Evolutionary conservation across 2,113 vertebrate genomes (phyloP).

Genomic region (Petaurus breviceps): DNA sequence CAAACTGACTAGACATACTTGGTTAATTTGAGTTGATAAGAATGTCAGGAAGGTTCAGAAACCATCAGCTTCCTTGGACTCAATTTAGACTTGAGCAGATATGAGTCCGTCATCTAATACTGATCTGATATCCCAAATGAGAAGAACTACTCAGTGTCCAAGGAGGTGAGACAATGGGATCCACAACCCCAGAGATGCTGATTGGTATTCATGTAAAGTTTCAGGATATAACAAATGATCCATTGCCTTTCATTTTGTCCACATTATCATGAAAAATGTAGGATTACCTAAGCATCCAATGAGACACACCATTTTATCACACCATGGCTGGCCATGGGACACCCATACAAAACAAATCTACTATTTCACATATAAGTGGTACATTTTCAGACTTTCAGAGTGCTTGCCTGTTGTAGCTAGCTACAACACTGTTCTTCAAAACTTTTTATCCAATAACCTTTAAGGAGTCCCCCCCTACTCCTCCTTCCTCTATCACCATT

Average conservation of each 20-base stretch:
- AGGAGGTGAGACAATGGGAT: background rate
- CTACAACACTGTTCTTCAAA: conserved; percentile 27
- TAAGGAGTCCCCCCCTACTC: background rate
- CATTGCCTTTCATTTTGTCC: background rate
- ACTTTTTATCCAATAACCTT: conserved; percentile 19
- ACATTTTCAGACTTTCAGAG: conserved; percentile 4
- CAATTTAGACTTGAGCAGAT: background rate
- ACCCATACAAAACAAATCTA: background rate
- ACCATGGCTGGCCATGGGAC: background rate
- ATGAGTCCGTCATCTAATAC: background rate
- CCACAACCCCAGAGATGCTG: background rate
- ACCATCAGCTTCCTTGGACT: background rate
- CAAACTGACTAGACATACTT: background rate
- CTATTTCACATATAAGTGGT: background rate
- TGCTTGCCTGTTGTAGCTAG: background rate
- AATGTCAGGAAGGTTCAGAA: background rate
- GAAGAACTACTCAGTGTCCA: background rate
- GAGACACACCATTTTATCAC: background rate
- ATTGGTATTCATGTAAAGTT: conserved; percentile 3
- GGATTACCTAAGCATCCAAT: background rate
- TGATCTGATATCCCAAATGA: background rate
- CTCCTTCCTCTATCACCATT: background rate
- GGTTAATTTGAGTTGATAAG: background rate
- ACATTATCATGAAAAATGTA: background rate
- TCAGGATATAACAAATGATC: background rate